A percentile compares a stretch with the other conserved stretches of the same genome.
Evolutionary conservation across 1,140 invertebrate genomes (phyloP).

Genomic region (Panulirus ornatus): DNA sequence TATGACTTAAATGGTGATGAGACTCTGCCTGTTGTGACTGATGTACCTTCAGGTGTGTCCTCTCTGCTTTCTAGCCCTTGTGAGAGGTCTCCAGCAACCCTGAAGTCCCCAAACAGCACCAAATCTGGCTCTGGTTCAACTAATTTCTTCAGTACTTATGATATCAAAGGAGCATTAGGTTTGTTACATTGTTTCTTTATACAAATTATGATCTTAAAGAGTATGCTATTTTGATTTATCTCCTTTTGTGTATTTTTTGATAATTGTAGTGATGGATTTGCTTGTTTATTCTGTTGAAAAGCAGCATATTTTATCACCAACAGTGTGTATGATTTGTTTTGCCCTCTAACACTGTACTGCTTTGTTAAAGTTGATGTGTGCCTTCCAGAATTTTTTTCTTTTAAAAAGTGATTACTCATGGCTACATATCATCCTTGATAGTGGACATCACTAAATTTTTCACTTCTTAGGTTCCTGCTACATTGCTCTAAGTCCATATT

Average conservation of each 20-base stretch:
- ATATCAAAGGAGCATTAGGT: neutral
- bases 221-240: neutral
- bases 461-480: too few species aligned
- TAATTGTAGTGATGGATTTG: too few species aligned
- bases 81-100: neutral
- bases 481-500: too few species aligned
- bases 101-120: neutral
- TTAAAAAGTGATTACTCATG: too few species aligned
- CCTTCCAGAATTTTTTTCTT: too few species aligned
- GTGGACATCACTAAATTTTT: too few species aligned
- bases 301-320: too few species aligned
- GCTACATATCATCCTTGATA: too few species aligned
- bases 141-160: neutral
- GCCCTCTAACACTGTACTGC: too few species aligned
- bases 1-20: slow-evolving; percentile 80
- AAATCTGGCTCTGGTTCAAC: neutral
- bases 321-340: too few species aligned
- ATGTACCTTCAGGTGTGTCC: neutral
- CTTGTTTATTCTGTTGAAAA: too few species aligned
- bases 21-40: neutral
- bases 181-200: neutral
- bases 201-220: neutral
- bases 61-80: neutral
- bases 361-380: too few species aligned
- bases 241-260: neutral